Evolutionary conservation across 2,888 invertebrate genomes (phyloP).

Genomic region (Timandra comae): DNA sequence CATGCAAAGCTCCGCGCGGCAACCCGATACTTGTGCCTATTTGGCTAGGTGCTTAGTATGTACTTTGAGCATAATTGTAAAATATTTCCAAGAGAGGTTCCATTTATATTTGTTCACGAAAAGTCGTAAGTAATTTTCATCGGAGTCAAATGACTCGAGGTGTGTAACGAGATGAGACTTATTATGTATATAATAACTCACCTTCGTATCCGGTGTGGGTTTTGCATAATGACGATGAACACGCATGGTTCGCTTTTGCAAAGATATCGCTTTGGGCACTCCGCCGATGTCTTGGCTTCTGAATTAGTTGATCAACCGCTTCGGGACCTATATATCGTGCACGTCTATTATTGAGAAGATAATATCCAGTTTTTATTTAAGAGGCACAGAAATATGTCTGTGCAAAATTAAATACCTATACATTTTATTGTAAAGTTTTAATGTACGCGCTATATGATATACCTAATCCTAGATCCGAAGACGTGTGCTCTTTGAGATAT

Average conservation of each 20-base stretch:
- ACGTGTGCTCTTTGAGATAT: conserved; percentile 23
- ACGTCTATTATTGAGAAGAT: conserved; percentile 21
- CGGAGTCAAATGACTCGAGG: conserved; percentile 25
- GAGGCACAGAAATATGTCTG: too few relatives aligned
- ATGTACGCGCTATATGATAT: too few relatives aligned
- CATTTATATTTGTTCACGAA: conserved; percentile 21
- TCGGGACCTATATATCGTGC: conserved; percentile 31
- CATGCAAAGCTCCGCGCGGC: conserved; percentile 38
- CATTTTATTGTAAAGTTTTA: too few relatives aligned
- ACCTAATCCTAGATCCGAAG: conserved; percentile 17
- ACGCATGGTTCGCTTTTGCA: conserved; percentile 38
- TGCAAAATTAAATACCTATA: too few relatives aligned
- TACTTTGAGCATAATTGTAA: conserved; percentile 42
- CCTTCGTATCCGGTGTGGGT: conserved; percentile 54
- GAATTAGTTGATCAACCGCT: conserved; percentile 35
- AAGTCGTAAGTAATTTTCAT: conserved; percentile 31
- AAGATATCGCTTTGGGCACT: conserved; percentile 34
- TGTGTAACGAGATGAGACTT: conserved; percentile 44
- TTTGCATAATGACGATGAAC: conserved; percentile 53
- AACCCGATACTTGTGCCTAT: conserved; percentile 43
- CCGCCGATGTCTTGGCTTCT: conserved; percentile 30
- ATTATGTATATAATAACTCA: conserved; percentile 50
- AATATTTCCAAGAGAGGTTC: conserved; percentile 37
- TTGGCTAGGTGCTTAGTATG: conserved; percentile 39
- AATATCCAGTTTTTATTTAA: conserved; percentile 6